Evolutionary conservation across 2,888 invertebrate genomes (phyloP), one percentile per base, ranked within the genome.

Genomic region (Athalia rosae): DNA sequence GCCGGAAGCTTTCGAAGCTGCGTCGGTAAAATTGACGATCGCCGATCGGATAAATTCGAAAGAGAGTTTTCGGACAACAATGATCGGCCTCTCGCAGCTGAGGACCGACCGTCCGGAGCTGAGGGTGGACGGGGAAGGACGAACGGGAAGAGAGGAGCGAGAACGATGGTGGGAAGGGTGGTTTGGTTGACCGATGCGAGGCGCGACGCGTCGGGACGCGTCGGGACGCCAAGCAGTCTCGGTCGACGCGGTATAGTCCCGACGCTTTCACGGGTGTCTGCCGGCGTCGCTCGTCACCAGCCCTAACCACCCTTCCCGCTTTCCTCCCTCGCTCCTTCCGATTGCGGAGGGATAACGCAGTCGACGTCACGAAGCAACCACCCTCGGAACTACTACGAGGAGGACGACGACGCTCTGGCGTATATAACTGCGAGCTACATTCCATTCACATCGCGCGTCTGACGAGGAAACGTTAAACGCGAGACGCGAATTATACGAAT

Each of bases 221-320:
- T 28, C 73, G 73, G 61, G 64, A 64, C 76, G 76, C 76, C 76
- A 69, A 66, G 76, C 76, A 64, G 76, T 76, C 76, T 76, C 62
- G 67, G 8, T 50, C 15, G 45, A 53, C 64, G 66, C 50, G 64
- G 56, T 66, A n/a, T n/a, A 66, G 76, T 63, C 76, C 56, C 66
- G 43, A 66, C 5, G 58, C 71, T 71, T 71, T 71, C 71, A 71
- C 71, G 71, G 56, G 56, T 43, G 71, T 71, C 50, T 71, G 56
- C 71, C 71, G 58, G 71, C 47, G 71, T 56, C 71, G 71, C 58
- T 43, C 71, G 71, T 71, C 58, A 58, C 9, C 56, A 58, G 43
- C 58, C 56, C 45, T 13, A 41, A 6, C 47, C 6, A 6, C 28
- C 15, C 28, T 64, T 64, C 47, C 15, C 41, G 6, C 50, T 15